Conservation (phyloP, 1,140 invertebrate genomes). For the Trichonephila clavata region DNA sequence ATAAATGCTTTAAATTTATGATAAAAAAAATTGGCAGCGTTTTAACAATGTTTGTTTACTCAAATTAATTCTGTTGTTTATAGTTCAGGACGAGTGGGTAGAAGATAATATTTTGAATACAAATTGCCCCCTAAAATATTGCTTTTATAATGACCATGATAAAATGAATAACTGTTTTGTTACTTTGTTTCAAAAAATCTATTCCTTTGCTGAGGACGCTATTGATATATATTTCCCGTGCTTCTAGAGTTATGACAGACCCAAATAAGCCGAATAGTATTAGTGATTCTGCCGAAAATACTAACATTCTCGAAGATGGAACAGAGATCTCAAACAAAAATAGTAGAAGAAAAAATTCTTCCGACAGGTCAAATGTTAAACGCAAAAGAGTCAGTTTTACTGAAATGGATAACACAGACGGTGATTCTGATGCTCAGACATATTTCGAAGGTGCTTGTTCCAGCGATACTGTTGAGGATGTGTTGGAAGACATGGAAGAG, state of each 20-base stretch:
- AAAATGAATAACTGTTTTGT: background rate
- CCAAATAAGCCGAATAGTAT: background rate
- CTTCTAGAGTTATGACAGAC: background rate
- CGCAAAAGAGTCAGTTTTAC: background rate
- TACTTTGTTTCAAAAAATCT: background rate
- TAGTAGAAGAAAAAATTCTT: background rate
- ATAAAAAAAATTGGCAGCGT: no score
- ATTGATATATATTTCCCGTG: no score
- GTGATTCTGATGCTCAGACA: background rate
- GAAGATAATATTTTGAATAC: no score
- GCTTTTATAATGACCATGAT: background rate
- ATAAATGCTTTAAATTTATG: no score
- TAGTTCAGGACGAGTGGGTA: no score
- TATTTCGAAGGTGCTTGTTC: slow-evolving; percentile 4
- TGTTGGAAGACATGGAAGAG: slow-evolving; percentile 84
- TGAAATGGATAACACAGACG: no score
- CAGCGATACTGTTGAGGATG: slow-evolving; percentile 51
- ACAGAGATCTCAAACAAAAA: background rate
- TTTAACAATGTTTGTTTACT: no score
- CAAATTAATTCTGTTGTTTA: no score
- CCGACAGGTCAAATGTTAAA: background rate
- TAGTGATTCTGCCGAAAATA: background rate
- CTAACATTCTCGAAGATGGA: background rate
- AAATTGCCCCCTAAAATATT: no score
- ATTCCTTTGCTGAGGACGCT: no score